These are phyloP conservation scores for Catamblyrhynchus diadema DNA, from an alignment of 2,797 vertebrate species.

Conservation along the genomic window DNA sequence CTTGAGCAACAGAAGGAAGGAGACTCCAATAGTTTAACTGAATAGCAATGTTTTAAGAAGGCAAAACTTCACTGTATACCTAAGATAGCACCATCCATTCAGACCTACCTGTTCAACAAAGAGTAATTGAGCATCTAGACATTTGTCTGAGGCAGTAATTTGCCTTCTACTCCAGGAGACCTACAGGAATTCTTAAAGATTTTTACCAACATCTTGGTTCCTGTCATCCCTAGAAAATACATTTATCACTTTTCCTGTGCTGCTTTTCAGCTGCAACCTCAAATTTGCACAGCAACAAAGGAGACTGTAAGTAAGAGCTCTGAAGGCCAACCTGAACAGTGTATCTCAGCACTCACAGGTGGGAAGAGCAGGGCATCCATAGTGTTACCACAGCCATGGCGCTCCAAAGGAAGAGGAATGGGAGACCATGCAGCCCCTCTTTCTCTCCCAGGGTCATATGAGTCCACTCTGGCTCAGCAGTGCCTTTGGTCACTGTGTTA, in stretches of 20 bases:
- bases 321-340: not conserved
- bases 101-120: not conserved
- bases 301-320: not conserved
- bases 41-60: not conserved
- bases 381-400: accelerated
- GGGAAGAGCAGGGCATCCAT: not conserved
- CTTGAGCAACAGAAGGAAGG: not conserved
- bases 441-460: not conserved
- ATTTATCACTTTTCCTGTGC: not conserved
- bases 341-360: not conserved
- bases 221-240: not conserved
- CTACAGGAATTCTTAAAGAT: not conserved
- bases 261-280: not conserved
- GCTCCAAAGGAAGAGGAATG: not conserved
- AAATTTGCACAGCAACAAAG: not conserved
- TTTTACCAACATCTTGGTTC: not conserved
- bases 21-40: not conserved
- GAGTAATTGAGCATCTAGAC: not conserved
- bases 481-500: not conserved
- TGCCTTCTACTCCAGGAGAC: not conserved
- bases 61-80: not conserved
- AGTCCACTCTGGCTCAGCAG: not conserved
- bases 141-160: not conserved
- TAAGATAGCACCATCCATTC: not conserved
- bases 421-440: not conserved